Percentiles rank a stretch among this genome's conserved stretches.
phyloP scores from a whole-genome alignment of 2,113 vertebrate species.

The Scomber japonicus region DNA sequence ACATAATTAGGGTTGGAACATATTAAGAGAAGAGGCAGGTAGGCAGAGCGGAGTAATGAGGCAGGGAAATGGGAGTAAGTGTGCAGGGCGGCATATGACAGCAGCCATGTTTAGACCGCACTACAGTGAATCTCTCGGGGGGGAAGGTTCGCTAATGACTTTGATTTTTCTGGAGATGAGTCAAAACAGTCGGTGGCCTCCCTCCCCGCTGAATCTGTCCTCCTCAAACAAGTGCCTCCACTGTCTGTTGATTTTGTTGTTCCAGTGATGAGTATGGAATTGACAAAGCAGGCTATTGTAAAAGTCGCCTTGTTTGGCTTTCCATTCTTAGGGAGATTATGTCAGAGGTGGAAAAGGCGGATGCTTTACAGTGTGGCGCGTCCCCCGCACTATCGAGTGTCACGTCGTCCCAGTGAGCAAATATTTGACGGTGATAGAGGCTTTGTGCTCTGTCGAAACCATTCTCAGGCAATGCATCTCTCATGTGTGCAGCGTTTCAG shows the following conservation, averaged over 20 bases:
- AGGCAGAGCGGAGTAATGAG: conserved; percentile 67
- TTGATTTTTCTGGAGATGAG: conserved; percentile 59
- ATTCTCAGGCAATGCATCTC: conserved; percentile 9
- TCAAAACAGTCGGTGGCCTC: conserved; percentile 43
- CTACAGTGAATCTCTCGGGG: conserved; percentile 33
- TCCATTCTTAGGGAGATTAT: conserved; percentile 53
- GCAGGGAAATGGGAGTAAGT: conserved; percentile 58
- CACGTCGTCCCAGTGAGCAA: conserved; percentile 53
- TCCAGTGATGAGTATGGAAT: conserved; percentile 13
- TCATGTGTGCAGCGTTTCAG: conserved; percentile 18
- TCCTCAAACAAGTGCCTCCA: conserved; percentile 53
- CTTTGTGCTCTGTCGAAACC: conserved; percentile 42
- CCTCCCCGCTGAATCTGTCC: conserved; percentile 12
- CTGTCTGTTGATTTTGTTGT: conserved; percentile 22
- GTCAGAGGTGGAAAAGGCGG: conserved; percentile 35
- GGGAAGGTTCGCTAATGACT: conserved; percentile 63
- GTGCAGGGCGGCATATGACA: conserved; percentile 55
- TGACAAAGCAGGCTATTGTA: conserved; percentile 36
- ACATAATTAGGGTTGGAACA: conserved; percentile 64
- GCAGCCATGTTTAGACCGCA: conserved; percentile 62
- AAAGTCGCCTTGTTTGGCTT: conserved; percentile 66
- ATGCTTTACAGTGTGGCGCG: conserved; percentile 13
- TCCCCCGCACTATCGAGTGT: conserved; percentile 29
- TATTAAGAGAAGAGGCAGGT: conserved; percentile 52
- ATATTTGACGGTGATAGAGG: conserved; percentile 66